Base-by-base conservation (phyloP, 1,140 invertebrate species). In the Aphelenchoides avenae region DNA sequence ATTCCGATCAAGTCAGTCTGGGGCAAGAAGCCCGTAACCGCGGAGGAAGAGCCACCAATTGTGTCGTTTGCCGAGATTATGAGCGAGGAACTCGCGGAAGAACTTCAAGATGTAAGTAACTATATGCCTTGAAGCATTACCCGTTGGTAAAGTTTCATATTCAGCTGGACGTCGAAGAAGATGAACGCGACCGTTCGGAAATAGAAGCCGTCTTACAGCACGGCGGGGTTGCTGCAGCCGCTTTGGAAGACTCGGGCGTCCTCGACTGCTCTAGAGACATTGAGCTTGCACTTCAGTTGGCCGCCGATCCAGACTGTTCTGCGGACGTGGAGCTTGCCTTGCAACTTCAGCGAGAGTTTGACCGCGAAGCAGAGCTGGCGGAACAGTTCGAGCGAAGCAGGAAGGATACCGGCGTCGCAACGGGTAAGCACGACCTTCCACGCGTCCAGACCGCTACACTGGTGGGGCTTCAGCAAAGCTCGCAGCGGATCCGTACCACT, bases 1-100 rank as follows among this genome's bases (percentile, higher is more conserved):
- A 56, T 57, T 33, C 37, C 37, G 31, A 4, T 20, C 6, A 34
- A 37, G 27, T 30, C 20, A 20, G 52, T 40, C 6, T 57, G 54
- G 54, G 51, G 54, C 2, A 57, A 57, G 22, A 13, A 24, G 31
- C 30, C 29, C 4, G 20, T 29, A 7, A 24, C 22, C 7, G 50
- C 26, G 0, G 54, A 57, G 1, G 51, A 40, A 11, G 22, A 41
- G 11, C 18, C 5, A 22, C 73, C 73, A n/a, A 41, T 69, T 20
- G 48, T 51, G 3, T 75, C 72, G 9, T 62, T 75, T 26, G 57
- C 49, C 11, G 72, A 75, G 26, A 73, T 75, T 5, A 77, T 75
- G 74, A 68, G 64, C 40, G 68, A 70, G 52, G 58, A 63, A 29
- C 52, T 69, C 5, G 72, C 53, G 15, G 39, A 62, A 11, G 33